Base-by-base conservation (phyloP, 2,888 invertebrate species). In the Tineola bisselliella region DNA sequence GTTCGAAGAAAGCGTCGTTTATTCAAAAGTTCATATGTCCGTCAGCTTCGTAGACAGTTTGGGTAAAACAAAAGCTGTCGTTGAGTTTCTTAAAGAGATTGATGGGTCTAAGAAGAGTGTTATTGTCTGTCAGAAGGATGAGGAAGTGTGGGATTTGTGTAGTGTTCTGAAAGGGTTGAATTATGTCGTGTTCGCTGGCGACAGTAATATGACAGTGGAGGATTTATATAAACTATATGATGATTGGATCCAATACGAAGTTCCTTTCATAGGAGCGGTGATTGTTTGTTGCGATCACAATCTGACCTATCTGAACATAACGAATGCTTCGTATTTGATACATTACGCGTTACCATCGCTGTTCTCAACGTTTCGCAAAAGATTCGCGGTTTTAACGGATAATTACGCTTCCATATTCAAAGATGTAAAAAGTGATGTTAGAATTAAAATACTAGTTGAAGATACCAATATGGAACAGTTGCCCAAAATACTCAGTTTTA, bases 1-100 rank as follows among this genome's bases (percentile, higher is more conserved):
- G 18, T 90, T 90, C 66, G 87, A 93, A 65, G 94, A 95, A 77
- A 93, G 93, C 57, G 90, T 93, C 0, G 78, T 94, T 12, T 94
- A 92, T 76, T 91, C 91, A 66, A 88, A 72, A 78, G 88, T 65
- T 63, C 80, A 69, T n/a, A 81, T 79, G 13, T 69, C 76, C 0
- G 77, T 84, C 0, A 73, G 73, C 61, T 81, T 81, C 56, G 72
- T 82, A 1, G 72, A 74, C 25, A 75, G 79, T 8, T 72, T 78
- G 1, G 74, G 77, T 2, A 91, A 90, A 74, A 62, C 77, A 0
- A 66, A 76, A 1, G 70, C 72, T 30, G 70, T 90, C 44, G 65
- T 84, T 69, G 88, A 86, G 8, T 82, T 90, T 65, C 64, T 92
- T 10, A 73, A 79, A 61, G 73, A 82, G 38, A 76, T 84, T 13